phyloP scores from a whole-genome alignment of 2,888 invertebrate genomes.

The Tuta absoluta region DNA sequence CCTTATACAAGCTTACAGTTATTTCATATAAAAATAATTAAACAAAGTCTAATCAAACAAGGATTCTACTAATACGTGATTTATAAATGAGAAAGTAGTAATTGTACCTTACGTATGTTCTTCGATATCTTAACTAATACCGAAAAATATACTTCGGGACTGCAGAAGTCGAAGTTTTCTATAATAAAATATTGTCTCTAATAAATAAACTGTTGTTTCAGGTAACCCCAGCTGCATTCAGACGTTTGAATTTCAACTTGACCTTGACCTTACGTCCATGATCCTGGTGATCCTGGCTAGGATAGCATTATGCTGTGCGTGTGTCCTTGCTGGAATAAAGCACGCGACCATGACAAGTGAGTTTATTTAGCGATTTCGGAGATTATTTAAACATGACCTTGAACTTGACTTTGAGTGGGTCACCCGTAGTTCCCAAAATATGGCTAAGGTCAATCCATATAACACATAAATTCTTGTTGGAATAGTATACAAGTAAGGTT shows the following conservation, averaged over 20 bases:
- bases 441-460: no score
- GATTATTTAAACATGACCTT: background rate
- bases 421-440: no score
- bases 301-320: slow-evolving; percentile 10
- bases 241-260: background rate
- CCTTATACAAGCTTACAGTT: no score
- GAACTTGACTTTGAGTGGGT: background rate
- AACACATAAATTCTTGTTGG: no score
- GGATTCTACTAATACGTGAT: no score
- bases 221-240: background rate
- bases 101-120: no score
- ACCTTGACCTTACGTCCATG: background rate
- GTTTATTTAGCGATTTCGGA: background rate
- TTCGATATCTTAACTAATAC: no score
- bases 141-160: no score
- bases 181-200: background rate
- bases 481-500: no score
- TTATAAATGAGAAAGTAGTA: no score
- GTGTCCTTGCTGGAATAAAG: slow-evolving; percentile 13
- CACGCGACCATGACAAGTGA: slow-evolving; percentile 7
- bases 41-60: no score
- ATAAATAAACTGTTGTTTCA: slow-evolving; percentile 1
- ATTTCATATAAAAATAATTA: no score
- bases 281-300: slow-evolving; percentile 2
- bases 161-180: background rate